Percentiles rank a stretch among this genome's conserved stretches.
Conservation (phyloP, 2,888 invertebrate genomes). For the Isoperla grammatica region DNA sequence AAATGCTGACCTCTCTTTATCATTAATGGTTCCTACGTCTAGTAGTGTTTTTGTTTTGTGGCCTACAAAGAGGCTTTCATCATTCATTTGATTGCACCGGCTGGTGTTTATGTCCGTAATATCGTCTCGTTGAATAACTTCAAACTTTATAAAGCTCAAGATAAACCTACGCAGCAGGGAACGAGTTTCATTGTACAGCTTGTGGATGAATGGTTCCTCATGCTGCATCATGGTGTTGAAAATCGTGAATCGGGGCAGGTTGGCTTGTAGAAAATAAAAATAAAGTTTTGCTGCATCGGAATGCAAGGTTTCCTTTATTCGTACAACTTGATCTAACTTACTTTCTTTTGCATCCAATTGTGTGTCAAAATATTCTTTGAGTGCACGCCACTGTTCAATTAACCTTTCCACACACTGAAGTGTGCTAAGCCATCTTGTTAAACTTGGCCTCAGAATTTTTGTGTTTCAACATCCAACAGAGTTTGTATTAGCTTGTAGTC, state of each 20-base stretch:
- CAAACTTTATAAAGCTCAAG: background rate
- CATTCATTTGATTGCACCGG: background rate
- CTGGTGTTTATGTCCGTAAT: background rate
- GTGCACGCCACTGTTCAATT: constrained; percentile 13
- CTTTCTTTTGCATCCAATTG: background rate
- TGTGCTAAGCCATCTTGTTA: background rate
- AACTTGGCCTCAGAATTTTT: constrained; percentile 2
- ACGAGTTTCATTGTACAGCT: constrained; percentile 6
- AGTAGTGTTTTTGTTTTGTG: background rate
- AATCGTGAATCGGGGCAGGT: background rate
- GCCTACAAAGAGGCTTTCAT: background rate
- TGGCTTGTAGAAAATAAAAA: background rate
- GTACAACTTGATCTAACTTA: background rate
- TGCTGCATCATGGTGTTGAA: constrained; percentile 1
- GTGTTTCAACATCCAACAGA: background rate
- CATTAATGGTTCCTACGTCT: too few species aligned
- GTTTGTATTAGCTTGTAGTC: background rate
- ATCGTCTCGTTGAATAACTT: too few species aligned
- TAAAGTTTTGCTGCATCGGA: constrained; percentile 3
- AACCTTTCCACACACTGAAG: constrained; percentile 12
- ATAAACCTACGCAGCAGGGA: constrained; percentile 1
- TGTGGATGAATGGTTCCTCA: background rate
- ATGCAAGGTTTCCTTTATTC: background rate
- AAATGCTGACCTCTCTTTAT: background rate
- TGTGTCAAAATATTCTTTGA: background rate